Evolutionary conservation across 2,113 vertebrate species (phyloP), one percentile per base, ranked within the genome.

Genomic region (Heloderma charlesbogerti): DNA sequence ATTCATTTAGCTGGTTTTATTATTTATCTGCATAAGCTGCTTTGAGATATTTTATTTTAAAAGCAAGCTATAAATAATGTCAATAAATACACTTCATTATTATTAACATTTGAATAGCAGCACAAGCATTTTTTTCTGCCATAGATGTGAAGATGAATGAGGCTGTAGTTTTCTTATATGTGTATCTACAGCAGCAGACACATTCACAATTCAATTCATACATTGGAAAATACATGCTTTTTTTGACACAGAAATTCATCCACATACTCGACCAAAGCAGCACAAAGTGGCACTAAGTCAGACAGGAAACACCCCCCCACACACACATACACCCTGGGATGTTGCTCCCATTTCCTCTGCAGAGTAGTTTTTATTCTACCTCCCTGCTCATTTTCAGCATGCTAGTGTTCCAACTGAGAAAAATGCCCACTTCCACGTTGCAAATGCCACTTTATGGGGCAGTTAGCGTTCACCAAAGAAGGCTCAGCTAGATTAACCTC

Each of bases 41-140:
- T 69, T 67, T 6, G 27, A 69, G 67, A 69, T 27, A 29, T 27
- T 25, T 29, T 31, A 29, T 29, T 69, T 29, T n/a, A 15, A 74
- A 74, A 37, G 34, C n/a, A 74, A 15, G 34, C 34, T 4, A 16
- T 12, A 15, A n/a, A 10, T n/a, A n/a, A 74, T n/a, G 34, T 74
- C 34, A 69, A 31, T 69, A 5, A 69, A 69, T 69, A 29, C 25
- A 25, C 15, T 69, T 69, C 31, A 69, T 69, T 29, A 69, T 8
- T 79, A 8, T 51, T 57, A 81, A 1, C 2, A 6, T 57, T 20
- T 60, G 31, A 22, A 77, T 40, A 43, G 4, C 67, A 48, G 86
- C 74, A 92, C 34, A 54, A 0, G 0, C 0, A 8, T 75, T 82
- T 78, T 82, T 79, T 0, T 27, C 27, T 8, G 9, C 25, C 45